Base-by-base conservation (phyloP, 2,888 invertebrate genomes). In the Elmis aenea region DNA sequence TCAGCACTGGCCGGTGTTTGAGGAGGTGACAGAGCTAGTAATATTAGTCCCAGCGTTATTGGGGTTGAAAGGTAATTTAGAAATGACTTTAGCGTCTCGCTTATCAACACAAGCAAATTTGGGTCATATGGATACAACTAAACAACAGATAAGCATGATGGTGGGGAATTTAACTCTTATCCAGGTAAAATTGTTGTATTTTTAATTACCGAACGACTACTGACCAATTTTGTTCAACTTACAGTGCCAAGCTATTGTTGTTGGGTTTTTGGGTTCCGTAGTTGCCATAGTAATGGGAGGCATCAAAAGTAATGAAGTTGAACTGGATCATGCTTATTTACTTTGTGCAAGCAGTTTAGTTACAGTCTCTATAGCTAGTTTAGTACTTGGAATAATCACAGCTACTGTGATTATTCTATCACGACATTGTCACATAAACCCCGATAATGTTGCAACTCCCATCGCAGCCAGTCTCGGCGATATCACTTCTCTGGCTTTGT, bases 401-500 rank as follows among this genome's bases (percentile, higher is more conserved):
- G 78, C 83, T 10, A 75, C 74, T 25, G 85, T 87, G 13, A 80
- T 87, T 40, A 70, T 85, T 13, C 64, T 79, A 39, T 83, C 85
- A 2, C 74, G 81, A 30, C 74, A 76, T 61, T 75, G 77, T 50
- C 74, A 80, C 54, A 77, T 85, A 46, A 85, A 87, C 62, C 85
- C 86, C 6, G 86, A 86, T 64, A 86, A 87, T 64, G 79, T 86
- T 9, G 85, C 85, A 5, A 85, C 85, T 2, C 86, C 87, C 4
- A 81, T 87, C 39, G 86, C 86, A 10, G 85, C 85, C n/a, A 82
- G 82, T 60, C 70, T 86, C 28, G 86, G 86, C 8, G 87, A 88
- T 62, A 76, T 87, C 28, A 82, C 81, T 1, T 85, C 85, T 0
- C 66, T 86, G 25, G 72, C 75, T 1, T 62, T 78, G 25, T 61